These are phyloP conservation scores for Paramisgurnus dabryanus DNA, from an alignment of 2,113 vertebrate species.

Conservation along the genomic window DNA sequence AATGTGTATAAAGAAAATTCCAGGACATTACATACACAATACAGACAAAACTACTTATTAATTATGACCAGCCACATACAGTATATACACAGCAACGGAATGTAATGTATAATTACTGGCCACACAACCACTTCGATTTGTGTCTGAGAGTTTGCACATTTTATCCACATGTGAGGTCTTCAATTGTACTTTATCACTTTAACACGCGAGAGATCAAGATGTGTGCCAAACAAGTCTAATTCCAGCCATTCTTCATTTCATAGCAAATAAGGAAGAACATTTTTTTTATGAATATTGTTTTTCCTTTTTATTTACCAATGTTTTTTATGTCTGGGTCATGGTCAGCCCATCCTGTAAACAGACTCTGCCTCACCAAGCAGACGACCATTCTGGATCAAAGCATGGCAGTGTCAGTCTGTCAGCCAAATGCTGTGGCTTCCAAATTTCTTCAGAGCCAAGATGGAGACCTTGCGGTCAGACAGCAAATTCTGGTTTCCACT, in stretches of 20 bases:
- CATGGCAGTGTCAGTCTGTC: constrained; percentile 10
- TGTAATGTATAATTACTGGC: not conserved
- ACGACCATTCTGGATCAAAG: constrained; percentile 46
- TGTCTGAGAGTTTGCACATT: not conserved
- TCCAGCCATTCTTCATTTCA: too few relatives aligned
- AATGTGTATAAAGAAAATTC: constrained; percentile 54
- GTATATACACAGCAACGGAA: not conserved
- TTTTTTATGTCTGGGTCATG: not conserved
- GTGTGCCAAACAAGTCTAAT: not conserved
- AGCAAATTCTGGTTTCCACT: constrained; percentile 24
- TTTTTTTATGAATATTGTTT: constrained; percentile 9
- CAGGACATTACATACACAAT: constrained; percentile 6
- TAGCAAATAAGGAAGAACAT: not conserved
- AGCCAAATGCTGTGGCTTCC: constrained; percentile 31
- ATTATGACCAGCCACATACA: not conserved
- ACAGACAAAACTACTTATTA: not conserved
- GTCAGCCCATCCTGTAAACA: constrained; percentile 4
- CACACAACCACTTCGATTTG: not conserved
- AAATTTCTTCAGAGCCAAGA: constrained; percentile 31
- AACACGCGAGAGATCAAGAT: not conserved
- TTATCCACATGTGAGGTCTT: constrained; percentile 1
- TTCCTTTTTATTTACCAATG: not conserved
- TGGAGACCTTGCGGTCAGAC: constrained; percentile 33
- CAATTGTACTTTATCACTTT: not conserved
- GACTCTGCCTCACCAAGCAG: not conserved